phyloP scores from a whole-genome alignment of 2,888 invertebrate species.

The Pseudolycoriella hygida region DNA sequence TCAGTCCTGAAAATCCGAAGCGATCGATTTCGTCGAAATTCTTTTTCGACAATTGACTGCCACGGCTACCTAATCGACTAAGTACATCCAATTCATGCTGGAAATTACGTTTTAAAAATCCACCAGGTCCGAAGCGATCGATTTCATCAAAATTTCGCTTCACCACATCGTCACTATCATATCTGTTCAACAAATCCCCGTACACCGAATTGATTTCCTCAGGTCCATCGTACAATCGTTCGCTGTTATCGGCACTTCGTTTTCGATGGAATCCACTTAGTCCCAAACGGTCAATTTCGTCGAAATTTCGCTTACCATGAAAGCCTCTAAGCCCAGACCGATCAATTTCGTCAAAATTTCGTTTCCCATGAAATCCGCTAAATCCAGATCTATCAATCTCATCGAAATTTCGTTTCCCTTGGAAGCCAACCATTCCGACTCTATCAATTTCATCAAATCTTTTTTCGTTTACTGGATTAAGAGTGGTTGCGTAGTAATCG shows the following conservation, averaged over 20 bases:
- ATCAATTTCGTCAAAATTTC: not conserved
- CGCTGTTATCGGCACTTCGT: not conserved
- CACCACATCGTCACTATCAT: not conserved
- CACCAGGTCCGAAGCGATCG: slow-evolving; percentile 7
- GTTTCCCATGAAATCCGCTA: not conserved
- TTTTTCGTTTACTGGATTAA: slow-evolving; percentile 6
- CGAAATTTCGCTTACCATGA: slow-evolving; percentile 8
- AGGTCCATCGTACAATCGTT: not conserved
- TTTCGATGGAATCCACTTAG: slow-evolving; percentile 4
- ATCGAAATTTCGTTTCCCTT: not conserved
- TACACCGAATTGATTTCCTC: not conserved
- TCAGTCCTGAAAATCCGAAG: not conserved
- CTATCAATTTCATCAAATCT: slow-evolving; percentile 4
- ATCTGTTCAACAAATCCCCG: not conserved
- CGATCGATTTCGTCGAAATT: slow-evolving; percentile 1
- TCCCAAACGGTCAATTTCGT: slow-evolving; percentile 10
- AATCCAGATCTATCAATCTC: not conserved
- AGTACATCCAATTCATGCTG: not conserved
- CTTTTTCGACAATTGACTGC: not conserved
- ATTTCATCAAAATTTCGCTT: slow-evolving; percentile 5
- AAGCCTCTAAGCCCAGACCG: not conserved
- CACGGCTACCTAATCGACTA: not conserved
- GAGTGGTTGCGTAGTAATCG: slow-evolving; percentile 9
- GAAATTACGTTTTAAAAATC: not conserved
- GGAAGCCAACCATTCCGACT: too few species aligned